These are phyloP conservation scores for Neoitamus cyanurus DNA, from an alignment of 2,888 invertebrate species.

Conservation along the genomic window DNA sequence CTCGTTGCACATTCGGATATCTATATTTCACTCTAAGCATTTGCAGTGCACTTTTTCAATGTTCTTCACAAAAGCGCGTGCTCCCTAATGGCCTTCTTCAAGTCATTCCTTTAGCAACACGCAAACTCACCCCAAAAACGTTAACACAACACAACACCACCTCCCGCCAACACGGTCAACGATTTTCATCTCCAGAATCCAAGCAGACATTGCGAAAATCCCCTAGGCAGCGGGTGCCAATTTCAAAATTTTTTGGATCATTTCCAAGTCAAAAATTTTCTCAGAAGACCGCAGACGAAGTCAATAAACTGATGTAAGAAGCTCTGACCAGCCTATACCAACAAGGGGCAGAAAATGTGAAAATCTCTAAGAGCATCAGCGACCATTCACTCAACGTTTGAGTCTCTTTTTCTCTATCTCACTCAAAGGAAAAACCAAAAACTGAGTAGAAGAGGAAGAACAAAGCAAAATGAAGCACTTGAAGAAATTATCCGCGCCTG, in stretches of 20 bases:
- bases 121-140: not conserved
- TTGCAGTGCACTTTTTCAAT: not conserved
- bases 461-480: not conserved
- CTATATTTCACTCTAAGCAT: too few species aligned
- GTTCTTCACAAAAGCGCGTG: not conserved
- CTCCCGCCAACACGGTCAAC: not conserved
- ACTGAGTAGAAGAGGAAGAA: not conserved
- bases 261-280: not conserved
- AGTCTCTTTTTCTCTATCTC: not conserved
- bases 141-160: not conserved
- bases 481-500: not conserved
- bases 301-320: conserved; percentile 1
- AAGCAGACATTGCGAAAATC: not conserved
- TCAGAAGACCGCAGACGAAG: not conserved
- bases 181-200: not conserved
- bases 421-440: not conserved
- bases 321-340: not conserved
- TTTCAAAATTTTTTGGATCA: not conserved
- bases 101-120: not conserved
- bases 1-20: not conserved
- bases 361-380: not conserved
- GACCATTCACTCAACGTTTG: not conserved
- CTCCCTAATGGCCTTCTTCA: not conserved
- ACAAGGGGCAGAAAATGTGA: not conserved
- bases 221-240: not conserved